Conservation (phyloP, 2,797 vertebrate species). For the Melanotaenia maccullochi region DNA sequence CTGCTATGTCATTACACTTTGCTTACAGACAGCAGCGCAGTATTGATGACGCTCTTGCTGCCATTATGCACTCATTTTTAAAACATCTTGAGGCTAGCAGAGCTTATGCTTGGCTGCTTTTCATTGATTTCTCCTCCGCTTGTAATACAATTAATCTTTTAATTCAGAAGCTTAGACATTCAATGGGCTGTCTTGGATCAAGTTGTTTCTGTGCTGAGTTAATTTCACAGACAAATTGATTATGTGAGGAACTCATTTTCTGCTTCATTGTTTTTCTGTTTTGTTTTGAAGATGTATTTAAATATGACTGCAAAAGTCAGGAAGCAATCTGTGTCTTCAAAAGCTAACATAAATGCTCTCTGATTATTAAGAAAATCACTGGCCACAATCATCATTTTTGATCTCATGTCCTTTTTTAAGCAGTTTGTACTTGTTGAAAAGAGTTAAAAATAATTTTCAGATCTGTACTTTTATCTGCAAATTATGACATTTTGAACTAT, state of each 20-base stretch:
- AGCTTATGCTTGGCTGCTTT: not conserved
- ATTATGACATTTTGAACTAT: too few relatives aligned
- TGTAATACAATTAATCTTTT: not conserved
- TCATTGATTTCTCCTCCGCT: slow-evolving; percentile 1
- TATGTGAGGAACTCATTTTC: not conserved
- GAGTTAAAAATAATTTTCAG: too few relatives aligned
- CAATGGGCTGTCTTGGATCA: not conserved
- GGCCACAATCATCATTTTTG: too few relatives aligned
- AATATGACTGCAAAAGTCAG: not conserved
- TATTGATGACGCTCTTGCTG: slow-evolving; percentile 3
- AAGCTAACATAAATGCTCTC: not conserved
- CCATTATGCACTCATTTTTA: not conserved
- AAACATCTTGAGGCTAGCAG: not conserved
- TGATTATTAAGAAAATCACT: too few relatives aligned
- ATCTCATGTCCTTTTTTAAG: too few relatives aligned
- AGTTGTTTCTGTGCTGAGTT: not conserved
- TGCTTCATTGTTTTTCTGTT: not conserved
- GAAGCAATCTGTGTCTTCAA: not conserved
- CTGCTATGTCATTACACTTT: not conserved
- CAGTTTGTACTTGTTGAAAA: too few relatives aligned
- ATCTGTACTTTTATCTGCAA: too few relatives aligned
- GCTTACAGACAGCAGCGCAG: not conserved
- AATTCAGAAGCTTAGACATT: not conserved
- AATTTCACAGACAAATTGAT: not conserved
- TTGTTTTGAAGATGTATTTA: not conserved